phyloP scores from a whole-genome alignment of 2,113 vertebrate species.

The Neolamprologus ventralis region DNA sequence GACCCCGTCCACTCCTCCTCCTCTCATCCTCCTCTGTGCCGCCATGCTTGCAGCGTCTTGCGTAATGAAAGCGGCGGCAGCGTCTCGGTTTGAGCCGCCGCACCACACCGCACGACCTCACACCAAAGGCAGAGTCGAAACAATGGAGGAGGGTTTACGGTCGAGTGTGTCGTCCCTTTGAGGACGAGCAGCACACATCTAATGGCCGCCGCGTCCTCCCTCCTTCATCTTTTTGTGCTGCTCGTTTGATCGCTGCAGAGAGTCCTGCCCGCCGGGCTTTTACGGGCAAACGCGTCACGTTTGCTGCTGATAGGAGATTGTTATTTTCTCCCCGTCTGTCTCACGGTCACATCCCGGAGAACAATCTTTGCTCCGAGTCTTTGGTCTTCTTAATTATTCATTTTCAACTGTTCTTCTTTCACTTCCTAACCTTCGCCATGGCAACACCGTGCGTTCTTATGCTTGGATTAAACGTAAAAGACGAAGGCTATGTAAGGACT shows the following conservation, averaged over 20 bases:
- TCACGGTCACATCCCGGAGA: neutral
- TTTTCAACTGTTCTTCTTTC: neutral
- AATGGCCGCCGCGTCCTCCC: neutral
- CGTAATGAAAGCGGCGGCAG: neutral
- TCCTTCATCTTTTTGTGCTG: neutral
- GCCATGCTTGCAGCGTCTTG: conserved; percentile 11
- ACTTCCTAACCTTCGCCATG: neutral
- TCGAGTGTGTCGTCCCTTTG: neutral
- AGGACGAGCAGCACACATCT: neutral
- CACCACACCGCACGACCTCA: neutral
- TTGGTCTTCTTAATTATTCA: neutral
- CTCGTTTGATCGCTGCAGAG: neutral
- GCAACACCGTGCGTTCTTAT: neutral
- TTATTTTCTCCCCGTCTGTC: neutral
- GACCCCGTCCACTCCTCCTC: neutral
- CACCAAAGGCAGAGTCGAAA: neutral
- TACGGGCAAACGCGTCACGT: neutral
- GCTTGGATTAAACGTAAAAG: neutral
- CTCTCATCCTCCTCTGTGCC: neutral
- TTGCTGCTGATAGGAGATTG: neutral
- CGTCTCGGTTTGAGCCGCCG: neutral
- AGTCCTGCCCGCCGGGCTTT: neutral
- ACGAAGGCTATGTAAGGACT: neutral
- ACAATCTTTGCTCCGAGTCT: neutral
- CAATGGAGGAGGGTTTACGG: neutral